Evolutionary conservation across 1,140 invertebrate species (phyloP).

Genomic region (Lucilia sericata): DNA sequence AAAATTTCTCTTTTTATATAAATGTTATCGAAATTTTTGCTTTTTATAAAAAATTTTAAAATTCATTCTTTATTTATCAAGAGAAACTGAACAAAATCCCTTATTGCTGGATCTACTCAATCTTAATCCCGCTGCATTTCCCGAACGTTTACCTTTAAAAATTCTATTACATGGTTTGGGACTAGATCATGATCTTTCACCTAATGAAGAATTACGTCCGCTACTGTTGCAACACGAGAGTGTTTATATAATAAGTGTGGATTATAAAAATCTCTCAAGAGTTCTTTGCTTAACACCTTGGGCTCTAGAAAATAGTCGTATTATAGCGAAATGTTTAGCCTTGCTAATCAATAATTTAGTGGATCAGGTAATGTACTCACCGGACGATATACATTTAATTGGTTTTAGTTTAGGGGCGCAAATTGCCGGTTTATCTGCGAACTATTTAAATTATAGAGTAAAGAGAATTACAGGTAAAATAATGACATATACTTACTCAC

Average conservation of each 20-base stretch:
- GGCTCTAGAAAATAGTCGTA: conserved; percentile 69
- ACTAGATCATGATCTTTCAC: conserved; percentile 55
- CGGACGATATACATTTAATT: conserved; percentile 78
- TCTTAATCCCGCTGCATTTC: conserved; percentile 57
- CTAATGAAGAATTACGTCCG: conserved; percentile 59
- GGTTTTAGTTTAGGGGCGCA: conserved; percentile 91
- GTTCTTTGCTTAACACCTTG: conserved; percentile 70
- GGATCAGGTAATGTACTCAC: conserved; percentile 70
- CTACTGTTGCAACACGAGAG: conserved; percentile 62
- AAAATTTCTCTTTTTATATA: too few species aligned
- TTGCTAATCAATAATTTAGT: conserved; percentile 65
- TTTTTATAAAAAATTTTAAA: too few species aligned
- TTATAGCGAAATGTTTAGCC: conserved; percentile 68
- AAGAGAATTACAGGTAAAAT: conserved; percentile 57
- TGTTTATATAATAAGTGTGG: conserved; percentile 69
- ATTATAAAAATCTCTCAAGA: conserved; percentile 68
- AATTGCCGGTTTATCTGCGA: conserved; percentile 85
- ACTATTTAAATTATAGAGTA: conserved; percentile 55
- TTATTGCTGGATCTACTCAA: conserved; percentile 52
- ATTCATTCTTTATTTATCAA: too few species aligned
- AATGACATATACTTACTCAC: not conserved
- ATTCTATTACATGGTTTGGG: conserved; percentile 66
- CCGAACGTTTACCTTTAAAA: conserved; percentile 59
- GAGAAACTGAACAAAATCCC: conserved; percentile 46
- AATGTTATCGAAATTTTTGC: too few species aligned